Conservation (phyloP, 2,113 vertebrate genomes). For the Hypocryptadius cinnamomeus region DNA sequence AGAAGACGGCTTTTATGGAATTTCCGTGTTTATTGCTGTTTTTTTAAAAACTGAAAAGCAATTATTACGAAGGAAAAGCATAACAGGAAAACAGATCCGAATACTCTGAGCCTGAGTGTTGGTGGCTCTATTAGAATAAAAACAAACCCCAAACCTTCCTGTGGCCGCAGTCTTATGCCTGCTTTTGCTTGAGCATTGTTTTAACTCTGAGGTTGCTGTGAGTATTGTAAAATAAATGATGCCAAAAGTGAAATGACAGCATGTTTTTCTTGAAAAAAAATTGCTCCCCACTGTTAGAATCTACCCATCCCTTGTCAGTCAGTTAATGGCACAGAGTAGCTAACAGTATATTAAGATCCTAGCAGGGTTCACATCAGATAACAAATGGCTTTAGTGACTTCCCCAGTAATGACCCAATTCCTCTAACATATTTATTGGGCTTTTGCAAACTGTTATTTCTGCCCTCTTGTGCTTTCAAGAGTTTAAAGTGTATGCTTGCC, state of each 20-base stretch:
- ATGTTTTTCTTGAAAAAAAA: not conserved
- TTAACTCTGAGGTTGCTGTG: not conserved
- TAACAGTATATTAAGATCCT: not conserved
- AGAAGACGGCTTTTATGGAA: not conserved
- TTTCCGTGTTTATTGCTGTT: slow-evolving; percentile 28
- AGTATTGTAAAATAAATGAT: not conserved
- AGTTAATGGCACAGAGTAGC: not conserved
- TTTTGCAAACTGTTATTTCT: not conserved
- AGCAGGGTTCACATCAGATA: not conserved
- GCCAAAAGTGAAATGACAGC: not conserved
- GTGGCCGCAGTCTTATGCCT: not conserved
- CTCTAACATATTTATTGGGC: not conserved
- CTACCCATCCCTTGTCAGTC: not conserved
- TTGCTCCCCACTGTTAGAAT: not conserved
- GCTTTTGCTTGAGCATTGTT: slow-evolving; percentile 9
- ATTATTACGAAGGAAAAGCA: slow-evolving; percentile 9
- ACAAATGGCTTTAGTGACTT: not conserved
- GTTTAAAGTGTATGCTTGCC: not conserved
- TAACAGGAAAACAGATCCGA: slow-evolving; percentile 39
- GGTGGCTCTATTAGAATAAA: slow-evolving; percentile 17
- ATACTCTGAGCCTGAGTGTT: not conserved
- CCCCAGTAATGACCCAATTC: not conserved
- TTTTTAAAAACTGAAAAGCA: not conserved
- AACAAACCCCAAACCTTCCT: slow-evolving; percentile 37
- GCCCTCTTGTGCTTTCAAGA: not conserved